Percentiles rank a stretch among this genome's conserved stretches.
These are phyloP conservation scores for Nicator chloris DNA, from an alignment of 2,113 vertebrate species.

Conservation along the genomic window DNA sequence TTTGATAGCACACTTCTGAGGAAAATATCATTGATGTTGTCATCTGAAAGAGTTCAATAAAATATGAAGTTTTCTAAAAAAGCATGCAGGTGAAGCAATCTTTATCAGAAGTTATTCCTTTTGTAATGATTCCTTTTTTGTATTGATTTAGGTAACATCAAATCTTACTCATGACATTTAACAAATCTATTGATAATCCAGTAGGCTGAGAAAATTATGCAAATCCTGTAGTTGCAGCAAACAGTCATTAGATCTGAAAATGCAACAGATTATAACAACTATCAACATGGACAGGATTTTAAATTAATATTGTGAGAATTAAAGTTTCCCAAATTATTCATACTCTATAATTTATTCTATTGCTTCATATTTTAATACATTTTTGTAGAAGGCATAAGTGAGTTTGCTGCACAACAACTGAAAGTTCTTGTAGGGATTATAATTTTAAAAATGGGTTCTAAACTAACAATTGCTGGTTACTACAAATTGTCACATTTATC, in stretches of 20 bases:
- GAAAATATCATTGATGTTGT: background rate
- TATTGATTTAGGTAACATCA: background rate
- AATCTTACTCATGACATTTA: background rate
- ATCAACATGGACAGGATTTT: background rate
- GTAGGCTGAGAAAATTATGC: background rate
- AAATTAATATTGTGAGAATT: background rate
- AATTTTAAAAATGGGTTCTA: background rate
- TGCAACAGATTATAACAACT: background rate
- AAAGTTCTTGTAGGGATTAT: background rate
- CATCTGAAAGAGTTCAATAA: background rate
- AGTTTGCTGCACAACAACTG: background rate
- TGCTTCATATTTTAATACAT: background rate
- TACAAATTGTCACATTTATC: background rate
- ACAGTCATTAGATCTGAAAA: background rate
- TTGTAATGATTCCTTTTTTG: background rate
- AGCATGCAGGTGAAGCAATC: background rate
- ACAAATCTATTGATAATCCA: background rate
- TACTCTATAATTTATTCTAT: background rate
- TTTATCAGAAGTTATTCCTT: background rate
- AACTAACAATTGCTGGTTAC: background rate
- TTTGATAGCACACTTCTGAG: background rate
- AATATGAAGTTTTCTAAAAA: background rate
- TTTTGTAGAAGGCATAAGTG: background rate
- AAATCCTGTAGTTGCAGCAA: background rate
- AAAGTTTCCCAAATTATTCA: background rate